Evolutionary conservation across 1,140 invertebrate genomes (phyloP), one percentile per base, ranked within the genome.

Genomic region (Manduca sexta): DNA sequence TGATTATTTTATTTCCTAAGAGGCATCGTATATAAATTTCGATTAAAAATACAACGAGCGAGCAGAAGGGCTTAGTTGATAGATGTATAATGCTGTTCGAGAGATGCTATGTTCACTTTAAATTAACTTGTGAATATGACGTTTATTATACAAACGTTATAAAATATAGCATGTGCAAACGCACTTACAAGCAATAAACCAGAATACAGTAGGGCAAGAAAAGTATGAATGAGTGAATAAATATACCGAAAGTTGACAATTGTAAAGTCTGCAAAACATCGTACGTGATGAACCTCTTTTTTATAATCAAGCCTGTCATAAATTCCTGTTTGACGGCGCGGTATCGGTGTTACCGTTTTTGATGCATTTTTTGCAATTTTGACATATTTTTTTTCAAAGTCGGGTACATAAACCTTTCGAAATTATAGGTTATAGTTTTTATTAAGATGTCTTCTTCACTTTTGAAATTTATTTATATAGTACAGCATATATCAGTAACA

Each of bases 1-100:
- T 85, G 82, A 85, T 85, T 85, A 85, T 85, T 85, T 85, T 85
- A 85, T 85, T 83, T 85, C 77, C 79, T 83, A 80, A 85, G 70
- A 85, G 69, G 58, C 65, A 58, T 68, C 60, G 74, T 75, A 70
- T 83, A 85, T 85, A 83, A 85, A 85, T 85, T 74, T 74, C 62
- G 70, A 61, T 64, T 73, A 69, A 83, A 82, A 84, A 80, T 68
- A 74, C 0, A 79, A 70, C 60, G 55, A 52, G 61, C 68, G 67
- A 61, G 57, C 66, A 34, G 55, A 53, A 57, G 55, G 60, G 68
- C 64, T 68, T 60, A 66, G 64, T 69, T 71, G 67, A 77, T 70
- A 66, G 61, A 60, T 69, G 61, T 74, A 64, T 70, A 59, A 56
- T 55, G 15, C 8, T 40, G 1, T 11, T 17, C 38, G 10, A 8